Evolutionary conservation across 2,888 invertebrate genomes (phyloP), one percentile per base, ranked within the genome.

Genomic region (Dromius quadrimaculatus): DNA sequence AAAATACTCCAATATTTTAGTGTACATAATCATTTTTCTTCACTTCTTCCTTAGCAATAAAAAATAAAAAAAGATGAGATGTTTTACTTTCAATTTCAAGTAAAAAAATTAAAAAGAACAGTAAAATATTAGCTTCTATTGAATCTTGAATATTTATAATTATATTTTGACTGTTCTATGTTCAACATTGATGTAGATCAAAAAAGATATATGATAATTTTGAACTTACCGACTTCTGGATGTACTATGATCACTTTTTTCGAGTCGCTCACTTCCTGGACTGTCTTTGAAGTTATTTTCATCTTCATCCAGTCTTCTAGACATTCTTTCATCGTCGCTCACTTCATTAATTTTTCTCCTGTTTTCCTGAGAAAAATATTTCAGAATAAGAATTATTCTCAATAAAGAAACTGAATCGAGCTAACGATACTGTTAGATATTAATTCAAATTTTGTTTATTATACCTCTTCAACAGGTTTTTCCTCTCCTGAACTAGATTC

Each of bases 261-360:
- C 84, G 0, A 86, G 13, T 84, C 83, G 41, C 85, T 85, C 2
- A 86, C 84, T 0, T 86, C 86, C 3, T 0, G 87, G 87, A 75
- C 61, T 66, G 1, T 66, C 47, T 13, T 50, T 54, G 22, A 32
- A 64, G 15, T 34, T n/a, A 3, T 47, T 9, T 15, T 15, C 20
- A 1, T 50, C 50, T 57, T 57, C 43, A 13, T 11, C 5, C 4
- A n/a, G 17, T 43, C 34, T 57, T 57, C 28, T 32, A 28, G 15
- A 17, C 20, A 9, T 19, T 57, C 76, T 78, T 11, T 76, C 74
- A 36, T 73, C 73, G 28, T 76, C 75, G 17, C 74, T 73, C 38
- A 61, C 74, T 34, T 72, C 74, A 63, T 76, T 77, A 45, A 13
- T 54, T 62, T 66, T 75, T 71, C 15, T 71, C 43, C 71, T 11